Percentiles rank a stretch among this genome's conserved stretches.
phyloP scores from a whole-genome alignment of 2,888 invertebrate genomes.

The Rapana venosa region DNA sequence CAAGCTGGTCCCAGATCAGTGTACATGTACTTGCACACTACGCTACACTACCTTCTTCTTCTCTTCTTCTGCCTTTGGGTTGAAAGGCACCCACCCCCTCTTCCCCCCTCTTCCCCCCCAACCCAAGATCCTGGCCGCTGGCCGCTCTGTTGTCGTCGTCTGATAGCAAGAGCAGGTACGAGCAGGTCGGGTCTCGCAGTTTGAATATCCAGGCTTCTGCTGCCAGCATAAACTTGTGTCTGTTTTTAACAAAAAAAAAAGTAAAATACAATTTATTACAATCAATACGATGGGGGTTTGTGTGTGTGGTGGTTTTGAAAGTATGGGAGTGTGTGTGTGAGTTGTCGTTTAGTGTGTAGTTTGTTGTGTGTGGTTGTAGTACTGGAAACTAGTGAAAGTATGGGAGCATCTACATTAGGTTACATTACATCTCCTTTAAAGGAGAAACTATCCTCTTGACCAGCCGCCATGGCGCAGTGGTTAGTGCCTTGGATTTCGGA shows the following conservation, averaged over 20 bases:
- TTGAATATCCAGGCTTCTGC: slow-evolving; percentile 45
- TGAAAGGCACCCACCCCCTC: slow-evolving; percentile 7
- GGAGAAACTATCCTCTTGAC: too few species aligned
- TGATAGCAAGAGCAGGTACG: not conserved
- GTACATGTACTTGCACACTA: slow-evolving; percentile 28
- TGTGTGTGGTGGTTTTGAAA: slow-evolving; percentile 7
- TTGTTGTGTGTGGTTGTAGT: too few species aligned
- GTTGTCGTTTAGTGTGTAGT: not conserved
- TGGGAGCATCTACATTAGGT: too few species aligned
- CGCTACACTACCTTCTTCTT: slow-evolving; percentile 12
- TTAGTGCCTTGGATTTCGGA: too few species aligned
- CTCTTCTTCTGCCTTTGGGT: slow-evolving; percentile 17
- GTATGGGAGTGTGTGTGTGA: slow-evolving; percentile 19
- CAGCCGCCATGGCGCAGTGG: too few species aligned
- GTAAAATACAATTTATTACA: slow-evolving; percentile 33
- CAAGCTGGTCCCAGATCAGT: not conserved
- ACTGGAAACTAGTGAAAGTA: too few species aligned
- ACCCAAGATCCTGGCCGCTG: not conserved
- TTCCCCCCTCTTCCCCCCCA: not conserved
- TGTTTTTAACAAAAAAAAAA: slow-evolving; percentile 44
- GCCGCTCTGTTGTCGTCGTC: not conserved
- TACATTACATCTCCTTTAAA: too few species aligned
- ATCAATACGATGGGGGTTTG: not conserved
- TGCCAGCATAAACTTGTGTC: slow-evolving; percentile 41
- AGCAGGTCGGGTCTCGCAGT: slow-evolving; percentile 15